Evolutionary conservation across 2,113 vertebrate genomes (phyloP), one percentile per base, ranked within the genome.

Genomic region (Eublepharis macularius): DNA sequence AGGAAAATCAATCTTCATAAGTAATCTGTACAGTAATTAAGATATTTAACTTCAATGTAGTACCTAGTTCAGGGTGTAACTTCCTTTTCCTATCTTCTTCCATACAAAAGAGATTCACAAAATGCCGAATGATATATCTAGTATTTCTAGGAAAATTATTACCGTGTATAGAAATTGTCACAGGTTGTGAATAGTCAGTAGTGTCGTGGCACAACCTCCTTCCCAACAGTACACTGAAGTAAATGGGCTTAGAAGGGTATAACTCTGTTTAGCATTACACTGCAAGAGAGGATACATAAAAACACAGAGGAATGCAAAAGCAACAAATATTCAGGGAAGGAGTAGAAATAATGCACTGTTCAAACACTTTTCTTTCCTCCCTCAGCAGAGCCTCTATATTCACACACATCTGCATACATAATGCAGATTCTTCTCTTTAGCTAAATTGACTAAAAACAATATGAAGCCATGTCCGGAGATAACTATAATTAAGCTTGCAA

Each of bases 401-500:
- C 2, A 78, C 47, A 79, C 12, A 75, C 1, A 29, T 6, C 0
- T 69, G 24, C 4, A 34, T 19, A 26, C 5, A 6, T 19, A 66
- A 63, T 65, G 47, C 12, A 80, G 34, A 80, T 76, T 47, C 34
- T 66, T 60, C 11, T 36, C 12, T 83, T 65, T 74, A 83, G 49
- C 16, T 73, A n/a, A 76, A 83, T 13, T 49, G 47, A 24, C 54
- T 39, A 32, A 91, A 63, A 92, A 72, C 69, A 51, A 16, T 66
- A 88, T 88, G 85, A 76, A 86, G 87, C 90, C 83, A 12, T 85
- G 83, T 90, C 80, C 76, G 76, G 57, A 91, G 63, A 90, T 88
- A 85, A 85, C 80, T 90, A 85, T 47, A 19, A 90, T 81, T 90
- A 82, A 86, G 88, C 80, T 74, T 89, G 90, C 85, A 91, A 70